Evolutionary conservation across 2,888 invertebrate species (phyloP), one percentile per base, ranked within the genome.

Genomic region (Adelognathus sp.): DNA sequence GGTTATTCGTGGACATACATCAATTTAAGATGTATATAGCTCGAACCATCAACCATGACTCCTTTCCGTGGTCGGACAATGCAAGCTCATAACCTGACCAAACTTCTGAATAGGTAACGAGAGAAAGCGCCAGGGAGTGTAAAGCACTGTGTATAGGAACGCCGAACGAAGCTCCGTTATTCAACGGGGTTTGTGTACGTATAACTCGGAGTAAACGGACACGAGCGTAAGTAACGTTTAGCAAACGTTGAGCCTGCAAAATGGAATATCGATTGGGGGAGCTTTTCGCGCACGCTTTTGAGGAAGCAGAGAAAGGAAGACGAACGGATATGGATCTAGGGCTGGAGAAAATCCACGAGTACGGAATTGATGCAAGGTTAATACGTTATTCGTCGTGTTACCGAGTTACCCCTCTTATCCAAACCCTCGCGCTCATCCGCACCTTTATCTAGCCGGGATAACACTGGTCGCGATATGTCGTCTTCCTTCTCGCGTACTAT

Each of bases 191-290:
- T n/a, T n/a, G 16, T 39, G 7, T 39, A 64, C 18, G 27, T 67
- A 56, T 60, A 58, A 75, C 63, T 63, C 46, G 39, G 21, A n/a
- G 16, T 6, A 31, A 24, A 67, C 66, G 46, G n/a, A n/a, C 44
- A 66, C 4, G 27, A 16, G 33, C 16, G 14, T 44, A 3, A 5
- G n/a, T 27, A 39, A 6, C 50, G 70, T 21, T 63, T 33, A 41
- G 52, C 3, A 41, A 72, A 63, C 52, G 72, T 41, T 54, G 72
- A 75, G 31, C 79, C 61, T 39, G 79, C 24, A 54, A 76, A 72
- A 71, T 76, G 76, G 66, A 72, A 71, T 79, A 79, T 79, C 79
- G 79, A 79, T 79, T 76, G 66, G 41, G 21, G 21, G 5, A 14
- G 39, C 36, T 16, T 75, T 66, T 64, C 18, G 56, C 66, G 60